phyloP scores from a whole-genome alignment of 2,113 vertebrate genomes.

The Ophiodon elongatus region DNA sequence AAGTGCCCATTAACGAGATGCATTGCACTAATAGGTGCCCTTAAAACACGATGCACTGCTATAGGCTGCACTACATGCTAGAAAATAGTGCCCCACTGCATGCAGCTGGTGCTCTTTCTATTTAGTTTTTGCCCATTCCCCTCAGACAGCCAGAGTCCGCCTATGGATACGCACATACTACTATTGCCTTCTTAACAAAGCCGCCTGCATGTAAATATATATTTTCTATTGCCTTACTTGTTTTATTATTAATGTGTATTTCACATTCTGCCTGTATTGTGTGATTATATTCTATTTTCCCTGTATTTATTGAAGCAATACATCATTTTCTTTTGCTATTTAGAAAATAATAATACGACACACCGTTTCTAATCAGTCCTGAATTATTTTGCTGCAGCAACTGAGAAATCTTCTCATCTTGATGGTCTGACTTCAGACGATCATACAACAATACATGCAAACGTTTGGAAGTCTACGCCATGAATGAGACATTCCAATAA shows the following conservation, averaged over 20 bases:
- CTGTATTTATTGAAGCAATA: background rate
- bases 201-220: background rate
- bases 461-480: background rate
- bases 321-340: background rate
- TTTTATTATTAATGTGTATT: background rate
- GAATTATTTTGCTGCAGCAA: constrained; percentile 5
- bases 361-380: background rate
- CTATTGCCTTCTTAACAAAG: background rate
- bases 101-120: too few species aligned
- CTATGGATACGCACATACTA: too few species aligned
- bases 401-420: constrained; percentile 12
- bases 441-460: background rate
- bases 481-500: background rate
- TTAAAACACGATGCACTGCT: too few species aligned
- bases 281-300: background rate
- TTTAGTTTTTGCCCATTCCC: too few species aligned
- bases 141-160: too few species aligned
- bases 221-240: background rate
- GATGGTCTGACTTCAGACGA: background rate
- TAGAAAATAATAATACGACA: background rate
- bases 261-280: background rate
- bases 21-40: too few species aligned
- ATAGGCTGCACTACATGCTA: too few species aligned
- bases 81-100: too few species aligned
- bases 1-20: too few species aligned